A percentile compares a stretch with the other conserved stretches of the same genome.
phyloP scores from a whole-genome alignment of 2,113 vertebrate genomes.

The Cnemophilus loriae region DNA sequence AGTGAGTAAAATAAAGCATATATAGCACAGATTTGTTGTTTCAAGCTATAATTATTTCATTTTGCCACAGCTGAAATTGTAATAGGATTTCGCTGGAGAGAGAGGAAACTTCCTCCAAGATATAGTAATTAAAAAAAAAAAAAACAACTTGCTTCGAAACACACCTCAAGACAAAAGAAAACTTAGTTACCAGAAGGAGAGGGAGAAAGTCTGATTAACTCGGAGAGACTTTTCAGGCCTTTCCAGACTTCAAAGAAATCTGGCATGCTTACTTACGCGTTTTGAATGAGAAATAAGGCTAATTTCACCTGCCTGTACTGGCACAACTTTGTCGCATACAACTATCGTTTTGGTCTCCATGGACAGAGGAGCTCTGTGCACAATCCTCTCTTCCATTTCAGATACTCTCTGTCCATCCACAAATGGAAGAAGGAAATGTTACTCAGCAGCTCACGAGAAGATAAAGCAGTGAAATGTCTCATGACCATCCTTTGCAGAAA shows the following conservation, averaged over 20 bases:
- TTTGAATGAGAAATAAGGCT: neutral
- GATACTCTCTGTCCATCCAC: neutral
- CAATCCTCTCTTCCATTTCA: neutral
- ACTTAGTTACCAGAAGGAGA: neutral
- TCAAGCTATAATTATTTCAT: neutral
- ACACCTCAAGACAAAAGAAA: neutral
- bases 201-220: neutral
- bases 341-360: neutral
- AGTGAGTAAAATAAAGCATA: neutral
- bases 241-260: neutral
- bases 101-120: neutral
- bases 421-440: neutral
- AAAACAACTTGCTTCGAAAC: neutral
- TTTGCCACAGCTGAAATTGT: neutral
- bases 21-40: neutral
- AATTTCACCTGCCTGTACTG: neutral
- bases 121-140: rapidly evolving
- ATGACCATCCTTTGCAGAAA: neutral
- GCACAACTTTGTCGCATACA: neutral
- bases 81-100: neutral
- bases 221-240: neutral
- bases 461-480: neutral
- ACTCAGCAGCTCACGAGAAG: neutral
- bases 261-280: neutral
- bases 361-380: neutral